These are phyloP conservation scores for Mythimna albipuncta DNA, from an alignment of 2,888 invertebrate species.

Conservation along the genomic window DNA sequence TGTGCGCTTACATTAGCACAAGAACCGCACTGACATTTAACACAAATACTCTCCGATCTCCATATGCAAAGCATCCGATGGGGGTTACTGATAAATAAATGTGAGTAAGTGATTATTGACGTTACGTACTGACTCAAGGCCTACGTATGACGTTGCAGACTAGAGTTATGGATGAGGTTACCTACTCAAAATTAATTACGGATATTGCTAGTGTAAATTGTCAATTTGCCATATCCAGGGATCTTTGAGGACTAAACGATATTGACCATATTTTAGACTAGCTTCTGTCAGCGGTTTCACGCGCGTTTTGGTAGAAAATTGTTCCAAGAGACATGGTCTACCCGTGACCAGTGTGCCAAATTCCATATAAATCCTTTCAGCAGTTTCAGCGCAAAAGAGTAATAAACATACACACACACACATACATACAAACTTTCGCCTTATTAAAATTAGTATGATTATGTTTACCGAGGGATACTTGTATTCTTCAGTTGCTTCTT, in stretches of 20 bases:
- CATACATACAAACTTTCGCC: too few relatives aligned
- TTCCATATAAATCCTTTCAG: too few relatives aligned
- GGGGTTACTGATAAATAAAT: conserved; percentile 77
- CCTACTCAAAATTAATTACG: neutral
- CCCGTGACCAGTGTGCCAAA: too few relatives aligned
- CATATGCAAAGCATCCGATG: conserved; percentile 74
- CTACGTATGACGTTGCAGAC: conserved; percentile 7
- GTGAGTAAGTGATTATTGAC: conserved; percentile 69
- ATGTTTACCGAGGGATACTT: neutral
- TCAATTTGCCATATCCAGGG: neutral
- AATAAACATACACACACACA: too few relatives aligned
- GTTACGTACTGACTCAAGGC: conserved; percentile 37
- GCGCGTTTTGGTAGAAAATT: too few relatives aligned
- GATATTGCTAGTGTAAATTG: neutral
- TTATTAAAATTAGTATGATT: too few relatives aligned
- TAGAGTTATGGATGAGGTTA: neutral
- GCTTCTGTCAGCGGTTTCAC: too few relatives aligned
- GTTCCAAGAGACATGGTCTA: too few relatives aligned
- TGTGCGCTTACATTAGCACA: conserved; percentile 56
- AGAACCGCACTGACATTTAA: conserved; percentile 69
- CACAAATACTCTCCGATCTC: conserved; percentile 75
- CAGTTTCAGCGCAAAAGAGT: too few relatives aligned
- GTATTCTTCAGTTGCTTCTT: neutral
- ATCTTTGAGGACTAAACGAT: neutral
- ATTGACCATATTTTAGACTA: neutral